Conservation (phyloP, 2,113 vertebrate species). For the Erinaceus europaeus region DNA sequence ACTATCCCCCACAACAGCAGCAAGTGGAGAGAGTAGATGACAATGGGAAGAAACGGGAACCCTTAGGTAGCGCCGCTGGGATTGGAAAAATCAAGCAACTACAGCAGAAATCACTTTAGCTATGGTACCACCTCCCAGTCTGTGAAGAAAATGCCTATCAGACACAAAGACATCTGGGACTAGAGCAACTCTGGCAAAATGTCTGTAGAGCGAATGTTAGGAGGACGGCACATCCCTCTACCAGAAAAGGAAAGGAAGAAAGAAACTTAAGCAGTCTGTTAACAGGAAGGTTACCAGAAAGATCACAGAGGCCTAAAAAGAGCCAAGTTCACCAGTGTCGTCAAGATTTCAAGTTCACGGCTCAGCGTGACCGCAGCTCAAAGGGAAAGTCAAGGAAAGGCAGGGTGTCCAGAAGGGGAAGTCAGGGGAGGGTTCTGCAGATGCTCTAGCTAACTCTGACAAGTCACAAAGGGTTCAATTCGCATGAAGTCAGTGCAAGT, state of each 20-base stretch:
- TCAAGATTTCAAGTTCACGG: not conserved
- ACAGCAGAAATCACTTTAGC: not conserved
- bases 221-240: not conserved
- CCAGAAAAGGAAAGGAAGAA: no score
- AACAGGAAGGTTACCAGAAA: conserved; percentile 13
- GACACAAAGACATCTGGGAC: not conserved
- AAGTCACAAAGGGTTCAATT: not conserved
- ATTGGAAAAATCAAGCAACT: not conserved
- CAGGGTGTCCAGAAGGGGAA: not conserved
- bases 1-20: not conserved
- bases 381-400: not conserved
- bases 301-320: not conserved
- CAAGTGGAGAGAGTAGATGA: not conserved
- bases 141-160: not conserved
- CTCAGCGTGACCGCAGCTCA: not conserved
- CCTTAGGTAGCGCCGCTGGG: not conserved
- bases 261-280: not conserved
- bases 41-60: not conserved
- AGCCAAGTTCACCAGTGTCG: not conserved
- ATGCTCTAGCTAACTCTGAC: not conserved
- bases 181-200: not conserved
- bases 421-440: not conserved
- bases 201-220: not conserved
- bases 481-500: not conserved
- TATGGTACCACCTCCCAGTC: no score